Base-by-base conservation (phyloP, 2,797 vertebrate genomes). In the Hybognathus amarus region DNA sequence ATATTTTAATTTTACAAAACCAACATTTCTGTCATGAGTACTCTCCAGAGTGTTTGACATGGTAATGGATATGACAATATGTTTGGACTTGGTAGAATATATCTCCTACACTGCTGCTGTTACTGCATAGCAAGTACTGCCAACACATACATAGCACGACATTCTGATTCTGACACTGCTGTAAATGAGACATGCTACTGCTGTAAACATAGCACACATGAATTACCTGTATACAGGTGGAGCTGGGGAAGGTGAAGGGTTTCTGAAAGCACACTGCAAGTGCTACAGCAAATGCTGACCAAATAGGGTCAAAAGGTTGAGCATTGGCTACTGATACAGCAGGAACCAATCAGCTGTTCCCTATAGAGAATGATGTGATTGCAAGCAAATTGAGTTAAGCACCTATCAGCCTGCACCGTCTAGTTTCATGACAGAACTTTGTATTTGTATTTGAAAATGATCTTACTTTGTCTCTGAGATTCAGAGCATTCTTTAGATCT, bases 401-500 rank as follows among this genome's bases (percentile, higher is more conserved):
- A 13, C 2, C n/a, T 13, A 61, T 24, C 11, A 59, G 11, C 5
- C 12, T 13, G n/a, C 11, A 24, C n/a, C n/a, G 6, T 27, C 11
- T 27, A 27, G n/a, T 61, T 61, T 61, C 11, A 61, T 61, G 11
- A 6, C 11, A 61, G 11, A 61, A 27, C 59, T 61, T 61, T 61
- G 59, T 1, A 61, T 27, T 78, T 61, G 45, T 79, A 18, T 1
- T 69, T 52, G 24, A 84, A 74, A 24, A 61, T 12, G 0, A 22
- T 47, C 20, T 80, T 81, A 77, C 42, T 70, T 69, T 4, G 5
- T 61, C 67, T 75, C n/a, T 66, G 36, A 38, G 30, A 69, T 50
- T 71, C n/a, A 75, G 61, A 68, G 42, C 87, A 83, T 81, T 86
- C 79, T 86, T 81, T 80, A 38, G 80, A 87, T 87, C 83, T 17